phyloP scores from a whole-genome alignment of 2,113 vertebrate species.

The Anhinga anhinga region DNA sequence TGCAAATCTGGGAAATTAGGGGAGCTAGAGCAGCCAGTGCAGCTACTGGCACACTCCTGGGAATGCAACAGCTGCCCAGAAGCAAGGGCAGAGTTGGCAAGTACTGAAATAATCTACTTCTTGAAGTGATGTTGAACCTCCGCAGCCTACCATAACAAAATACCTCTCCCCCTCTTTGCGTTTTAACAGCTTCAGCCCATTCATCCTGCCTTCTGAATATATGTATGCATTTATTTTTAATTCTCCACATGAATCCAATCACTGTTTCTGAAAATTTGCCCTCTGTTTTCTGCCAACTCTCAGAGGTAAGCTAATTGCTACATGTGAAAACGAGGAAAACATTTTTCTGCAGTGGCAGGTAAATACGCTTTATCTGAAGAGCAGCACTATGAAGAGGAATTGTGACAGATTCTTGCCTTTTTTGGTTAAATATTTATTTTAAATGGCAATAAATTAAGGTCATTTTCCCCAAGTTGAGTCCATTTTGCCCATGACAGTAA shows the following conservation, averaged over 20 bases:
- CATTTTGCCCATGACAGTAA: neutral
- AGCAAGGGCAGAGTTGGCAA: neutral
- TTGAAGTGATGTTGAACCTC: neutral
- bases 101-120: neutral
- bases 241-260: neutral
- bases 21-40: neutral
- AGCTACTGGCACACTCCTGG: neutral
- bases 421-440: neutral
- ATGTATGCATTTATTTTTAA: neutral
- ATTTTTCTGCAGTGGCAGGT: neutral
- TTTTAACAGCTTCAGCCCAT: neutral
- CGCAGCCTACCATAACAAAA: neutral
- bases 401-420: neutral
- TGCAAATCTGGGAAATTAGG: neutral
- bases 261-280: neutral
- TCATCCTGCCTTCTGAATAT: neutral
- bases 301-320: neutral
- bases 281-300: neutral
- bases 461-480: neutral
- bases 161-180: neutral
- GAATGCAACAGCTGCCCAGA: neutral
- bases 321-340: neutral
- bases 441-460: neutral
- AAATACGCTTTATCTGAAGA: neutral
- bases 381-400: neutral